Evolutionary conservation across 30 jellyfish, hydroid and myxozoan genomes (phyloP), one percentile per base, ranked within the genome.

Genomic region (Aurelia aurita): DNA sequence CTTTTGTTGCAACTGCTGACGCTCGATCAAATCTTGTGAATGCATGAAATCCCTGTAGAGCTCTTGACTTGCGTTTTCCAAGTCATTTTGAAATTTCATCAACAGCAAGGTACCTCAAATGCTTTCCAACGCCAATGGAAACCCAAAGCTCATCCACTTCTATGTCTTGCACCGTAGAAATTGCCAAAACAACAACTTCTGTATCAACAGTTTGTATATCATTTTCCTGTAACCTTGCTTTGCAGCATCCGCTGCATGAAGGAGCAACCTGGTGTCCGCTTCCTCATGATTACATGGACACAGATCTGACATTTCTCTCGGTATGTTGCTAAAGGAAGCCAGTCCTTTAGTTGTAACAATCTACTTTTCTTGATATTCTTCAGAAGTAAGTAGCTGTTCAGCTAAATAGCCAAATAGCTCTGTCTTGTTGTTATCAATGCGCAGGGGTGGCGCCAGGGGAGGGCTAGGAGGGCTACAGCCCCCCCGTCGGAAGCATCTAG

Each of bases 191-290:
- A 43, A 65, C 46, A 35, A 79, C 82, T 39, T 79, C 90, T 28
- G 90, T 59, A 63, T 79, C 90, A 63, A 79, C 90, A 1, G 90
- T 79, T 18, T 44, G 68, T 29, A 79, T 79, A 79, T 21, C 13
- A 63, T 51, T 34, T 63, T 79, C 45, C 22, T 63, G 82, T 59
- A 60, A 73, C 90, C 90, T 59, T 45, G 82, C 68, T n/a, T 28
- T 20, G 82, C 45, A n/a, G 82, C 71, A 45, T 60, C 57, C 18
- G n/a, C 21, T 3, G 75, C 69, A 63, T 79, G 90, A 31, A 79
- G 54, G 54, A 79, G 69, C 71, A 79, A 13, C 60, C 85, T 61
- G 27, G 82, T 79, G 82, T 79, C 90, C 16, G 90, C 90, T 35
- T 79, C 82, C 44, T 79, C 90, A 29, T 79, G 90, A 20, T 69